phyloP scores from a whole-genome alignment of 2,113 vertebrate species.

The Smithornis capensis region DNA sequence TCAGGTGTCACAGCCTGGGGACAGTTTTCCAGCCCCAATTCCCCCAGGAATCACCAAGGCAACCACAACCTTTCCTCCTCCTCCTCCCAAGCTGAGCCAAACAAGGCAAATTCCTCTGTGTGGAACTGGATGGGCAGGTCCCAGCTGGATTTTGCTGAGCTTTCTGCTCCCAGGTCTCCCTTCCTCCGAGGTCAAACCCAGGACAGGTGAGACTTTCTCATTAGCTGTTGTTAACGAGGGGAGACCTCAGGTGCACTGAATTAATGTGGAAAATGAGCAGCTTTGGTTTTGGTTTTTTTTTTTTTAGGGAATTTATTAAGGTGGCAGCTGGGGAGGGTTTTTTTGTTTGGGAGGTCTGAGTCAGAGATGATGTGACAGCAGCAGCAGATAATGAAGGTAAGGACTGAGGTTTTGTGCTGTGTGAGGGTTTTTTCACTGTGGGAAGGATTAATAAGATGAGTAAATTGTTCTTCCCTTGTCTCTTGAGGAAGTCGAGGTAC shows the following conservation, averaged over 20 bases:
- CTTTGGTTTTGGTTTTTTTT: background rate
- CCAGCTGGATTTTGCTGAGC: conserved; percentile 9
- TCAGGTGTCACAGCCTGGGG: background rate
- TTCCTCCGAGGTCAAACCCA: conserved; percentile 1
- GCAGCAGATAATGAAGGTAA: background rate
- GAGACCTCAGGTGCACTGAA: background rate
- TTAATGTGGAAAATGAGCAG: background rate
- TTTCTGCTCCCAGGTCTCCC: background rate
- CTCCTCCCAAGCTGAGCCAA: background rate
- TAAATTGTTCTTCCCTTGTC: background rate
- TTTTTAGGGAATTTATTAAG: background rate
- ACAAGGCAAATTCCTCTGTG: background rate
- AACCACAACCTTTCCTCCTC: background rate
- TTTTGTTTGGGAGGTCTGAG: background rate
- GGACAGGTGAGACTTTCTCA: background rate
- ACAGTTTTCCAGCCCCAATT: background rate
- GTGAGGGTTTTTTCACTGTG: background rate
- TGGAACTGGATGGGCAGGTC: conserved; percentile 14
- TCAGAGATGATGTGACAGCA: background rate
- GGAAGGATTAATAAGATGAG: background rate
- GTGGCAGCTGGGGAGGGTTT: accelerated
- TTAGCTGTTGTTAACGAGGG: background rate
- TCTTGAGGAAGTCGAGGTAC: background rate
- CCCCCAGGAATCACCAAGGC: background rate
- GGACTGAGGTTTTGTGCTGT: background rate